Evolutionary conservation across 2,797 vertebrate genomes (phyloP).

Genomic region (Toxotes lorentzi): DNA sequence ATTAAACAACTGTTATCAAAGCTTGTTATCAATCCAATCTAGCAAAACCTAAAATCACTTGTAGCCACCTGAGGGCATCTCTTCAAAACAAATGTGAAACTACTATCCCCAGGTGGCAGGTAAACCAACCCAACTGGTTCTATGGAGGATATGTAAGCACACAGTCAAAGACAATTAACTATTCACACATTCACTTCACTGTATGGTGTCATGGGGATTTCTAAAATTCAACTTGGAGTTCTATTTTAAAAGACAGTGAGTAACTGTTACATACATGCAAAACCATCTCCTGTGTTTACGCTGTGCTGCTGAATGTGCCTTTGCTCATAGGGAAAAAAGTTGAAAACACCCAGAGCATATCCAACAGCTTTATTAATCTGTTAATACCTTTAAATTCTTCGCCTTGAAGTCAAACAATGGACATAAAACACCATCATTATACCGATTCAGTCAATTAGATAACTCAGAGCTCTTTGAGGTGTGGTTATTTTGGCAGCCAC

Average conservation of each 20-base stretch:
- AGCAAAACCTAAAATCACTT: conserved; percentile 16
- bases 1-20: neutral
- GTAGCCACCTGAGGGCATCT: conserved; percentile 48
- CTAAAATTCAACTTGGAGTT: neutral
- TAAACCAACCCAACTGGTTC: conserved; percentile 65
- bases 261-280: neutral
- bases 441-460: neutral
- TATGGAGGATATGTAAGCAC: conserved; percentile 8
- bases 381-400: too few relatives aligned
- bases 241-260: neutral
- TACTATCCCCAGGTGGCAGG: conserved; percentile 53
- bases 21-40: neutral
- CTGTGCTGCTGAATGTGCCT: neutral
- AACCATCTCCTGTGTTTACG: neutral
- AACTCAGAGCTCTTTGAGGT: neutral
- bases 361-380: neutral
- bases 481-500: neutral
- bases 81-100: conserved; percentile 49
- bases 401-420: neutral
- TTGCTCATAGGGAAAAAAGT: neutral
- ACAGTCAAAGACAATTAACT: conserved; percentile 1
- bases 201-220: conserved; percentile 1
- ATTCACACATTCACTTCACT: conserved; percentile 1
- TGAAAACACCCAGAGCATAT: neutral
- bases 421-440: too few relatives aligned